Evolutionary conservation across 2,113 vertebrate species (phyloP), one percentile per base, ranked within the genome.

Genomic region (Anguilla japonica): DNA sequence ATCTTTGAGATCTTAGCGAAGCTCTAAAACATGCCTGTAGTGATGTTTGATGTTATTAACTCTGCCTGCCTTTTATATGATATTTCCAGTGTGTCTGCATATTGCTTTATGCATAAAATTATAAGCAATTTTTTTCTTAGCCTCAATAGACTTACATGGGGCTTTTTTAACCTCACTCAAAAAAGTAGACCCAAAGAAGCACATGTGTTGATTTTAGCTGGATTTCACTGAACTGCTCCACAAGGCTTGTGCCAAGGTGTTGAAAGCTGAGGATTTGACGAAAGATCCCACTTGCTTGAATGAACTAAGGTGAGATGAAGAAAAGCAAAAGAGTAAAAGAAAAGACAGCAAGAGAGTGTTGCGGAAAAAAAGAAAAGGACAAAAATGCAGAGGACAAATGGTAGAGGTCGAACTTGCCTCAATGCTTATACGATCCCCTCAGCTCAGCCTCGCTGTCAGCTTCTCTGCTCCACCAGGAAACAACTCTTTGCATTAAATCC

Each of bases 401-500:
- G 85, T 87, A 75, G 88, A 90, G 88, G 82, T 89, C 81, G 78
- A 75, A 79, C 60, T 84, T 88, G 81, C 85, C 67, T 85, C 81
- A 71, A 50, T 83, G 67, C 81, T 29, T 79, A 84, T 71, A 29
- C 53, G 78, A 46, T 85, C 53, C 81, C 71, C 88, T 43, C 83
- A 81, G 87, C 81, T 87, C 79, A 46, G 60, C 11, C 71, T 80
- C 43, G 82, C 88, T 75, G 71, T 78, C 40, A 71, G 60, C 82
- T 88, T 60, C 2, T 0, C 60, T 20, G 46, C 71, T 80, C 41
- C n/a, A 50, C 43, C 39, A 87, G 85, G 87, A 88, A 88, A 84
- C 90, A 56, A 79, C 56, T 84, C 83, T 89, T 83, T 87, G 82
- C 88, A 60, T 89, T 88, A 87, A 89, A 88, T 88, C 87, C 86